Evolutionary conservation across 2,888 invertebrate species (phyloP).

Genomic region (Sarcophaga carnaria): DNA sequence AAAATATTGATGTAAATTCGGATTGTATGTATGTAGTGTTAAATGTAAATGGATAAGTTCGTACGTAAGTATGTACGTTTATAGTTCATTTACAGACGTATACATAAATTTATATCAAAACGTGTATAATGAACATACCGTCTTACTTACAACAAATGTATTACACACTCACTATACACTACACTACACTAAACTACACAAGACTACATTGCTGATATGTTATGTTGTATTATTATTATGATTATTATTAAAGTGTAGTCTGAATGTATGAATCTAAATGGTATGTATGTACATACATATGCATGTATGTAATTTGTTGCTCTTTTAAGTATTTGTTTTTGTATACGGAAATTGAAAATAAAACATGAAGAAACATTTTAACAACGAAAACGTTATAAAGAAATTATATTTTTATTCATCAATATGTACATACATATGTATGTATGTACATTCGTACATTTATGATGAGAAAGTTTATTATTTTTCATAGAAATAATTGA

Average conservation of each 20-base stretch:
- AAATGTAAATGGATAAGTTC: background rate
- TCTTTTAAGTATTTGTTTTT: slow-evolving; percentile 29
- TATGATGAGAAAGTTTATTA: slow-evolving; percentile 16
- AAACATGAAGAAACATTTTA: slow-evolving; percentile 46
- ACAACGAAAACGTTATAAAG: slow-evolving; percentile 13
- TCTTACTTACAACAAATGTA: background rate
- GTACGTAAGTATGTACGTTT: no score
- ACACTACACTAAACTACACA: background rate
- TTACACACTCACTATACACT: background rate
- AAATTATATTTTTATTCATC: slow-evolving; percentile 1
- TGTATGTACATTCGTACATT: slow-evolving; percentile 20
- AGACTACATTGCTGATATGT: background rate
- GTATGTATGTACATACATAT: no score
- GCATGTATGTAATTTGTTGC: slow-evolving; percentile 12
- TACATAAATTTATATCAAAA: background rate
- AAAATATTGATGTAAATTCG: background rate
- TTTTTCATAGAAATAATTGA: background rate
- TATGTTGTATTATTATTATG: slow-evolving; percentile 10
- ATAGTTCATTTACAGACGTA: no score
- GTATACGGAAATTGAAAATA: slow-evolving; percentile 60
- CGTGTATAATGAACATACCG: background rate
- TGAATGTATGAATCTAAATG: background rate
- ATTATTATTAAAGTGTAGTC: slow-evolving; percentile 42
- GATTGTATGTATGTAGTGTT: background rate
- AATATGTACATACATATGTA: background rate